Conservation (phyloP, 2,888 invertebrate genomes). For the Microchrysa polita region DNA sequence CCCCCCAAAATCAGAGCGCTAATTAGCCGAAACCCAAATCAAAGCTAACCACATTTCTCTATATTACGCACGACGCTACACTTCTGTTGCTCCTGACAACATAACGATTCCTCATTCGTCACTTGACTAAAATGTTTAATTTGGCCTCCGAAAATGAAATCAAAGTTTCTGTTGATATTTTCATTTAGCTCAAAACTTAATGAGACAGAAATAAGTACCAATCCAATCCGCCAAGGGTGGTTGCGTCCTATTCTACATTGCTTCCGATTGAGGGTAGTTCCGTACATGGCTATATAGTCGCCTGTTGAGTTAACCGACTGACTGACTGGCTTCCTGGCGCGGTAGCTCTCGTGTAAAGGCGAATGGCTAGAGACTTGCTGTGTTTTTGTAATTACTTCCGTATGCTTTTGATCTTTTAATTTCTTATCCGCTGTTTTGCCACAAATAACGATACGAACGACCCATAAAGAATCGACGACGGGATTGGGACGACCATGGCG, state of each 20-base stretch:
- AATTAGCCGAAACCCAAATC: too few relatives aligned
- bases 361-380: background rate
- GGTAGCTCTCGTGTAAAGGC: too few relatives aligned
- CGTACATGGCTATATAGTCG: too few relatives aligned
- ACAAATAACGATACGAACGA: conserved; percentile 14
- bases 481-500: conserved; percentile 8
- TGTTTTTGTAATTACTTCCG: conserved; percentile 35
- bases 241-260: too few relatives aligned
- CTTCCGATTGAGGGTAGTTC: too few relatives aligned
- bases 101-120: background rate
- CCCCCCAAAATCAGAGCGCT: too few relatives aligned
- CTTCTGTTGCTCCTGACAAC: background rate
- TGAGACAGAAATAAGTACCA: conserved; percentile 36
- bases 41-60: too few relatives aligned
- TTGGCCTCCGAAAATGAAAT: background rate
- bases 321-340: too few relatives aligned
- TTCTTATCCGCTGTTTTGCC: conserved; percentile 31
- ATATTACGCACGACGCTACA: background rate
- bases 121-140: background rate
- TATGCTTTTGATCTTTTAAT: conserved; percentile 35
- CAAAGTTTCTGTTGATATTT: conserved; percentile 34
- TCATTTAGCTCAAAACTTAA: conserved; percentile 34
- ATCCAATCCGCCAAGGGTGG: background rate
- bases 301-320: too few relatives aligned
- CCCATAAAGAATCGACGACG: background rate